phyloP scores from a whole-genome alignment of 2,113 vertebrate species.

The Grantiella picta region DNA sequence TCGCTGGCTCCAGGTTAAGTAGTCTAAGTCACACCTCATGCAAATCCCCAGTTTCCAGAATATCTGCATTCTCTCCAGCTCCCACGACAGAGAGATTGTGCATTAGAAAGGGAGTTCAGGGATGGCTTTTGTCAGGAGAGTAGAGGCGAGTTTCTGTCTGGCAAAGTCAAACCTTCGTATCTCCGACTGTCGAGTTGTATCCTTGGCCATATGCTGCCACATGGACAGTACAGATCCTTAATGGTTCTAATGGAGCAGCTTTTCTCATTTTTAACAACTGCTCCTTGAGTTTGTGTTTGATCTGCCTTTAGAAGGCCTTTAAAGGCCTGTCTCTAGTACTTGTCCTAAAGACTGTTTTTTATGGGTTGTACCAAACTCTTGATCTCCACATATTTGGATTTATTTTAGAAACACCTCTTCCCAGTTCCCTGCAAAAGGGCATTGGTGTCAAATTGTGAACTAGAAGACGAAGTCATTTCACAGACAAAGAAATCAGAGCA shows the following conservation, averaged over 20 bases:
- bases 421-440: background rate
- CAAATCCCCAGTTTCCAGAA: background rate
- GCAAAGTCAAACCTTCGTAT: background rate
- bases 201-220: background rate
- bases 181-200: background rate
- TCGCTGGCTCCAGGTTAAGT: background rate
- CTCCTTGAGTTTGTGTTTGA: background rate
- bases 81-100: background rate
- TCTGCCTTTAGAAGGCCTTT: background rate
- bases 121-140: background rate
- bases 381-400: background rate
- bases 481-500: background rate
- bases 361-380: background rate
- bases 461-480: background rate
- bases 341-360: background rate
- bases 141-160: background rate
- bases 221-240: background rate
- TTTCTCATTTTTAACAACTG: background rate
- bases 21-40: accelerated
- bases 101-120: background rate
- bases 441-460: background rate
- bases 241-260: background rate
- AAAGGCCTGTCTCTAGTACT: background rate
- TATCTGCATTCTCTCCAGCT: accelerated
- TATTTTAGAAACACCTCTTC: background rate